Evolutionary conservation across 1,140 invertebrate species (phyloP).

Genomic region (Drosophila watanabei): DNA sequence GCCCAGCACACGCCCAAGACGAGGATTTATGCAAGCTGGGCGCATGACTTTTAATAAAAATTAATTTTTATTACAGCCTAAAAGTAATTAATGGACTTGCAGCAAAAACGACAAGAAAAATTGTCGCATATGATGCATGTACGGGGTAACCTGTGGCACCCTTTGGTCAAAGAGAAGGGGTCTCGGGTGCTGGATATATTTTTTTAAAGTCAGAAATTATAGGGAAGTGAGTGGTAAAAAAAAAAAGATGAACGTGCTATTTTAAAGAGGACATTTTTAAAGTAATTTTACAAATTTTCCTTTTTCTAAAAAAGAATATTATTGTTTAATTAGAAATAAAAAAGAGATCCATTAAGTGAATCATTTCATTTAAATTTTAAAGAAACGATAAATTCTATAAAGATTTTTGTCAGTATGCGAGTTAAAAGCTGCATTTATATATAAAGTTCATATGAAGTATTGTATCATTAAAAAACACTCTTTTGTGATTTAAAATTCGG

Average conservation of each 20-base stretch:
- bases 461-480: neutral
- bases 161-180: slow-evolving; percentile 9
- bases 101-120: slow-evolving; percentile 51
- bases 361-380: neutral
- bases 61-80: slow-evolving; percentile 81
- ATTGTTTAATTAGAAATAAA: neutral
- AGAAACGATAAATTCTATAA: neutral
- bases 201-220: neutral
- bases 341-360: neutral
- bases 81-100: slow-evolving; percentile 80
- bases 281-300: neutral
- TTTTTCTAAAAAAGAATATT: neutral
- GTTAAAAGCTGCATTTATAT: neutral
- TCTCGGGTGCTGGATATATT: neutral
- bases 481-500: neutral
- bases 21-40: slow-evolving; percentile 73
- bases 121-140: slow-evolving; percentile 72
- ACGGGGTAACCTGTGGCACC: slow-evolving; percentile 31
- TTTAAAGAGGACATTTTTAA: neutral
- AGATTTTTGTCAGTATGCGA: neutral
- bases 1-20: slow-evolving; percentile 61
- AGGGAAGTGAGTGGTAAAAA: neutral
- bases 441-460: no score
- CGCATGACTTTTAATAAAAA: slow-evolving; percentile 81
- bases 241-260: neutral